Percentiles rank a stretch among this genome's conserved stretches.
Evolutionary conservation across 2,797 vertebrate species (phyloP).

Genomic region (Phataginus tetradactyla): DNA sequence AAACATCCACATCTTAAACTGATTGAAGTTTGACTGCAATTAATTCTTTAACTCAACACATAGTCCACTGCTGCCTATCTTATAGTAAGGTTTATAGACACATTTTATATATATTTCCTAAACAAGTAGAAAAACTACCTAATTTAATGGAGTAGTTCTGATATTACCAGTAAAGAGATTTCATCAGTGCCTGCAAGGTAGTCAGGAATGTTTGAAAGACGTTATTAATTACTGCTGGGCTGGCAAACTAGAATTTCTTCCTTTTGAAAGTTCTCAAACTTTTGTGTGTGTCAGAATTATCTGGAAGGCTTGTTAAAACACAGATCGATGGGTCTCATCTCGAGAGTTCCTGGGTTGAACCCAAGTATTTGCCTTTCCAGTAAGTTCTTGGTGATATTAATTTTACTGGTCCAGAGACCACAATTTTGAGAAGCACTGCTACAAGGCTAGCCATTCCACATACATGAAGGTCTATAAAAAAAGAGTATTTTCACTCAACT

Average conservation of each 20-base stretch:
- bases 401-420: background rate
- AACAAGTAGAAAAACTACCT: background rate
- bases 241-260: too few species aligned
- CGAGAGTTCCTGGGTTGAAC: background rate
- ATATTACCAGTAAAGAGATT: constrained; percentile 30
- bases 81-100: background rate
- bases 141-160: background rate
- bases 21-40: background rate
- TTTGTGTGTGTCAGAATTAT: background rate
- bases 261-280: background rate
- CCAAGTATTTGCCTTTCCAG: background rate
- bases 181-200: background rate
- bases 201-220: background rate
- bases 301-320: background rate
- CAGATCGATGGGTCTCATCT: background rate
- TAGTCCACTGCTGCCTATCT: background rate
- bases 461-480: background rate
- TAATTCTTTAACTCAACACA: background rate
- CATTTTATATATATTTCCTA: background rate
- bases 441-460: background rate
- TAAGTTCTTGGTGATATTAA: background rate
- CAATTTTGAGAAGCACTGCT: background rate
- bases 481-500: background rate
- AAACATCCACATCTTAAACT: constrained; percentile 36
- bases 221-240: background rate